Percentiles rank a stretch among this genome's conserved stretches.
These are phyloP conservation scores for Heptranchias perlo DNA, from an alignment of 2,113 vertebrate genomes.

Conservation along the genomic window DNA sequence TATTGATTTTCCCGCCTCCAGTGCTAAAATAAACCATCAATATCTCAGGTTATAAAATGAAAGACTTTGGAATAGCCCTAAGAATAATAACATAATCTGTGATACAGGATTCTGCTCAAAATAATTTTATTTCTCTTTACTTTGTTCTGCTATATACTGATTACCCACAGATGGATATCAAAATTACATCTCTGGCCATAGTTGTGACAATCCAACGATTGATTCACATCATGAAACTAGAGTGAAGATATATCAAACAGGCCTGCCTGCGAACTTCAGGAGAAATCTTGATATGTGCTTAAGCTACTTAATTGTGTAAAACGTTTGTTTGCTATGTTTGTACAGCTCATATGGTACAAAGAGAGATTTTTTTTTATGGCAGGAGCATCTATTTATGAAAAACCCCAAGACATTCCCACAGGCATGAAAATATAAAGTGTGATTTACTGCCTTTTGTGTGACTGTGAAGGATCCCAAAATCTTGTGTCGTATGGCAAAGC, in stretches of 20 bases:
- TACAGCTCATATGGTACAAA: not conserved
- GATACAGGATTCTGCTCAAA: not conserved
- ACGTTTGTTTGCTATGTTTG: not conserved
- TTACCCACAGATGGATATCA: not conserved
- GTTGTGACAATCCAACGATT: not conserved
- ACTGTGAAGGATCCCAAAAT: not conserved
- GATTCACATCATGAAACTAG: not conserved
- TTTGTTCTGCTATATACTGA: not conserved
- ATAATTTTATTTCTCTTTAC: not conserved
- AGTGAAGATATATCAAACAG: not conserved
- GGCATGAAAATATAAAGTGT: not conserved
- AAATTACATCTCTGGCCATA: not conserved
- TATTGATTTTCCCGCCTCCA: conserved; percentile 29
- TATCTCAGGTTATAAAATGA: not conserved
- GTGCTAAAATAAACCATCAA: not conserved
- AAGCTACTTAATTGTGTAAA: not conserved
- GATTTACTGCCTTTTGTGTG: not conserved
- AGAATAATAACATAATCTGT: conserved; percentile 22
- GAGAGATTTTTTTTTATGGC: not conserved
- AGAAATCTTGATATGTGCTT: not conserved
- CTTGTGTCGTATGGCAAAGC: not conserved
- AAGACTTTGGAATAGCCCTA: not conserved
- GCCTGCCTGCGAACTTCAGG: not conserved
- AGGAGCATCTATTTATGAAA: not conserved
- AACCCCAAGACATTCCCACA: not conserved